A percentile compares a stretch with the other conserved stretches of the same genome.
Conservation (phyloP, 1,140 invertebrate species). For the Scylla paramamosain region DNA sequence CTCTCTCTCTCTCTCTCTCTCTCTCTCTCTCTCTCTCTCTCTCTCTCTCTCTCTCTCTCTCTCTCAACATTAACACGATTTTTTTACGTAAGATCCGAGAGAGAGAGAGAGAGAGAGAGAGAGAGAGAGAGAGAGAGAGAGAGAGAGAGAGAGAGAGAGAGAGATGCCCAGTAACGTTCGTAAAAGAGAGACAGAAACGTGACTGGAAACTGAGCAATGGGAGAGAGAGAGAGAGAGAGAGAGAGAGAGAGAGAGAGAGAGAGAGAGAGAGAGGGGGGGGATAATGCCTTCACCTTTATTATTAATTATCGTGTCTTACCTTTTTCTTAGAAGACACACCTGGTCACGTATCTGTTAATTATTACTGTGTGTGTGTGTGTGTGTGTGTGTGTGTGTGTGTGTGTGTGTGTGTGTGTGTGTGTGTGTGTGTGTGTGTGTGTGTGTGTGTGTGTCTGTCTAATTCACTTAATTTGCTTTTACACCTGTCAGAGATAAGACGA, state of each 20-base stretch:
- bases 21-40: no score
- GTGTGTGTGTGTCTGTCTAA: not conserved
- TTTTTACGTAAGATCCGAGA: no score
- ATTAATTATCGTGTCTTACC: not conserved
- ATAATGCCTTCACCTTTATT: not conserved
- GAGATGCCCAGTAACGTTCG: not conserved
- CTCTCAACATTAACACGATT: no score
- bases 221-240: conserved; percentile 16
- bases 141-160: conserved; percentile 39
- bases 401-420: conserved; percentile 3
- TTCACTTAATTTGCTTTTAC: not conserved
- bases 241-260: not conserved
- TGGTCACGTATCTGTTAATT: not conserved
- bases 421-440: not conserved
- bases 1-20: conserved; percentile 57
- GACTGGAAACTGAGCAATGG: conserved; percentile 14
- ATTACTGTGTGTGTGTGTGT: not conserved
- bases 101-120: conserved; percentile 42
- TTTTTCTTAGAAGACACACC: not conserved
- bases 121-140: conserved; percentile 57
- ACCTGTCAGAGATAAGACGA: no score
- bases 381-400: conserved; percentile 3
- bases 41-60: no score
- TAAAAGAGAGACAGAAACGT: not conserved
- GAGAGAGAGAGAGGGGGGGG: not conserved